Evolutionary conservation across 1,140 invertebrate genomes (phyloP).

Genomic region (Ctenoplectra terminalis): DNA sequence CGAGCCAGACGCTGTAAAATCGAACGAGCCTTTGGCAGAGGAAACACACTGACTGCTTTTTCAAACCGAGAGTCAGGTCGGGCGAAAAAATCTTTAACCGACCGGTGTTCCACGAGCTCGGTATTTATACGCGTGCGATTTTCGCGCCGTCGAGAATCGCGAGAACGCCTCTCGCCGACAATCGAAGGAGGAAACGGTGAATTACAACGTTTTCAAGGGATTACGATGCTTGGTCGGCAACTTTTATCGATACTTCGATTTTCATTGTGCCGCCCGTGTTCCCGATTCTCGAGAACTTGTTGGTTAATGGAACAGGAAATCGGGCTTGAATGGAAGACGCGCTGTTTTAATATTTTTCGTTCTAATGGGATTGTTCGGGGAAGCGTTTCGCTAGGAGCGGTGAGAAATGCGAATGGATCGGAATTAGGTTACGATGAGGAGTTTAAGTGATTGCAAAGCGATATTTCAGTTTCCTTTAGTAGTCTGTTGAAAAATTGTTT

Average conservation of each 20-base stretch:
- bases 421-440: no score
- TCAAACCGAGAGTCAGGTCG: no score
- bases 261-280: not conserved
- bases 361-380: not conserved
- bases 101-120: no score
- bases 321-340: not conserved
- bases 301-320: not conserved
- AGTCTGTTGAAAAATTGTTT: no score
- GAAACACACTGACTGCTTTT: not conserved
- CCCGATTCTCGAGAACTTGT: not conserved
- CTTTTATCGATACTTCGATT: not conserved
- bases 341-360: not conserved
- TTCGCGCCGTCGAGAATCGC: not conserved
- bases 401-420: no score
- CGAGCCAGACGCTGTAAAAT: constrained; percentile 43
- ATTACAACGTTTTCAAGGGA: constrained; percentile 1
- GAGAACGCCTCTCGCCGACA: not conserved
- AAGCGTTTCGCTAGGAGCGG: no score
- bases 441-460: no score
- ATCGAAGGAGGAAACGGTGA: not conserved
- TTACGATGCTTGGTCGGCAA: not conserved
- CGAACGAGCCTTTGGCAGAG: not conserved
- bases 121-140: not conserved
- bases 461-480: no score
- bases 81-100: not conserved